phyloP scores from a whole-genome alignment of 2,797 vertebrate species.

The Cossypha polioptera region DNA sequence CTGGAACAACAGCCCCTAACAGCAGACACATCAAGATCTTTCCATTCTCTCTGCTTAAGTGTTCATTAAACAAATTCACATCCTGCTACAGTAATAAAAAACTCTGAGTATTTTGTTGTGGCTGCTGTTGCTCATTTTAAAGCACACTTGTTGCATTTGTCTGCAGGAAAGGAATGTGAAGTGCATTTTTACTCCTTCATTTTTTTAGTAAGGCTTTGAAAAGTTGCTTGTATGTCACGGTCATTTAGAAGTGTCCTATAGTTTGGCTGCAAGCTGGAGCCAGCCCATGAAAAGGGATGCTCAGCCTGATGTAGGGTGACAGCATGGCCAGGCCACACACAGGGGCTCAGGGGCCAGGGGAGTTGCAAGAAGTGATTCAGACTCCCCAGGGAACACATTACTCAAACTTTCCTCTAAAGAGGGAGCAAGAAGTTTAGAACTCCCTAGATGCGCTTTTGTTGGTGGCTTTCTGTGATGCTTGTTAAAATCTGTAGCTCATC shows the following conservation, averaged over 20 bases:
- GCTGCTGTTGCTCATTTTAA: not conserved
- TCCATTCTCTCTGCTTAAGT: not conserved
- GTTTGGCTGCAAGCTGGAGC: not conserved
- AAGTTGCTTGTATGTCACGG: not conserved
- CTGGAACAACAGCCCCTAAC: not conserved
- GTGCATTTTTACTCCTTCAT: not conserved
- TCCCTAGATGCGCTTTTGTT: not conserved
- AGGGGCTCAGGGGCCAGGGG: accelerated
- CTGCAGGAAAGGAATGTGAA: not conserved
- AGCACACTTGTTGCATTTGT: not conserved
- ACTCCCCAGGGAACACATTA: not conserved
- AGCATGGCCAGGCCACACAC: not conserved
- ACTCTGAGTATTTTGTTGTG: not conserved
- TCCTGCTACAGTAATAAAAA: not conserved
- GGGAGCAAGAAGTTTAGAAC: not conserved
- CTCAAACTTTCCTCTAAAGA: not conserved
- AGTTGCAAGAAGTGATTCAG: not conserved
- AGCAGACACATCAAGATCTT: not conserved
- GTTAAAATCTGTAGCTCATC: not conserved
- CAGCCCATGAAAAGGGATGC: accelerated
- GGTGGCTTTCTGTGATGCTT: not conserved
- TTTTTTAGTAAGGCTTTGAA: not conserved
- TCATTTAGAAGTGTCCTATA: accelerated
- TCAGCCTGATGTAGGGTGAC: not conserved
- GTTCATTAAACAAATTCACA: not conserved